Percentiles rank a stretch among this genome's conserved stretches.
Conservation (phyloP, 2,113 vertebrate species). For the Apteryx owenii region DNA sequence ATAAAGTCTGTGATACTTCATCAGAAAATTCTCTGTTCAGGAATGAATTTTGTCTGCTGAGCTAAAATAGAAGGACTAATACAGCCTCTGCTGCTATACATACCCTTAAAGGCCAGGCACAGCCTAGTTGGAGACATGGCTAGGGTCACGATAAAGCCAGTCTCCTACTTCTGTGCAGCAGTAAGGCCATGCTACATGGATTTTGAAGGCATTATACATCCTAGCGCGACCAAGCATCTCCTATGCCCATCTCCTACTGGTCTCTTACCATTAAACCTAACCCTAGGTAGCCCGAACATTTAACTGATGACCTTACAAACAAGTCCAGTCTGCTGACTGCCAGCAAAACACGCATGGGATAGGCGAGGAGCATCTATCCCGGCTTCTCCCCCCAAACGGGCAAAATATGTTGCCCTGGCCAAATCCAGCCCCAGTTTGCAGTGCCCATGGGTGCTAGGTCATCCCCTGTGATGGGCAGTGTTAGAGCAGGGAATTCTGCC, state of each 20-base stretch:
- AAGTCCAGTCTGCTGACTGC: neutral
- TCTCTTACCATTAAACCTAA: neutral
- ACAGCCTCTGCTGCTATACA: fast-evolving
- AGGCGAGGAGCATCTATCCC: too few relatives aligned
- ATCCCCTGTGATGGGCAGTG: neutral
- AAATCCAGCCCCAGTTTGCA: neutral
- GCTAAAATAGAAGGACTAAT: neutral
- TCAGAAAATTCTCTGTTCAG: neutral
- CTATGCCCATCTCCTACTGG: fast-evolving
- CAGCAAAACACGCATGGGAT: neutral
- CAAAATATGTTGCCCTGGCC: neutral
- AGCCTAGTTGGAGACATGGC: neutral
- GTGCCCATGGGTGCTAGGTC: fast-evolving
- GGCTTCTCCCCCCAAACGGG: neutral
- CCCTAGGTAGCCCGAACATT: neutral
- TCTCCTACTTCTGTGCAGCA: neutral
- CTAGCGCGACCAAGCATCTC: neutral
- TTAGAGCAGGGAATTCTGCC: neutral
- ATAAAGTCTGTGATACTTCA: neutral
- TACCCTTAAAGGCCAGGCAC: neutral
- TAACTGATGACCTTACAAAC: neutral
- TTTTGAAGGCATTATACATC: neutral
- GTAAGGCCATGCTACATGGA: fast-evolving
- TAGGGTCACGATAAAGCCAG: neutral
- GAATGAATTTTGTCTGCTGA: neutral